Evolutionary conservation across 1,140 invertebrate genomes (phyloP), one percentile per base, ranked within the genome.

Genomic region (Drosophila tsacasi): DNA sequence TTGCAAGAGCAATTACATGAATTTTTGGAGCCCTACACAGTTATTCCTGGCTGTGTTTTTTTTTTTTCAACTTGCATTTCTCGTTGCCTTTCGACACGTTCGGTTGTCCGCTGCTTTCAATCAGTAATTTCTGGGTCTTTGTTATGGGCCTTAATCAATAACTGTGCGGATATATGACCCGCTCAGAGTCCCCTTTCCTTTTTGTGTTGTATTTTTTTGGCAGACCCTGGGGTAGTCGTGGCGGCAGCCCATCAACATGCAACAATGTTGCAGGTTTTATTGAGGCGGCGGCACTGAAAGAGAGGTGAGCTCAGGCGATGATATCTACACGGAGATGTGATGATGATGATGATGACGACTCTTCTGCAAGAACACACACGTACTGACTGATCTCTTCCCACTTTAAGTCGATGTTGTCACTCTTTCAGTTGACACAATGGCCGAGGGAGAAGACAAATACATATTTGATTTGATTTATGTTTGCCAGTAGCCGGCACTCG

Each of bases 91-190:
- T 80, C 68, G 62, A 80, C 68, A 74, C 68, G 71, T 73, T 67
- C 65, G 55, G 46, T 66, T 82, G 54, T 57, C 54, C 52, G 54
- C 35, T 57, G 54, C 54, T 6, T 89, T 90, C 86, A 90, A 90
- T 90, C 85, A 85, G 76, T 73, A 79, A 90, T 90, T 90, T 81
- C 37, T 61, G 77, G 47, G 27, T 50, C 66, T 50, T 39, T 55
- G 76, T 89, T 89, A 89, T 90, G 83, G 79, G 68, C 72, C 86
- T 91, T 90, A 90, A 90, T 90, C 86, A 90, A 90, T 90, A 91
- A 91, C 79, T 85, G 67, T 82, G 69, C 49, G 60, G 76, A 64
- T 72, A 52, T 74, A 46, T 74, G 64, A 68, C 46, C 55, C 44
- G 19, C 49, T 62, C 25, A 17, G 60, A 19, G 12, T 40, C 25